A percentile compares a stretch with the other conserved stretches of the same genome.
Evolutionary conservation across 2,888 invertebrate genomes (phyloP).

Genomic region (Agonum fuliginosum): DNA sequence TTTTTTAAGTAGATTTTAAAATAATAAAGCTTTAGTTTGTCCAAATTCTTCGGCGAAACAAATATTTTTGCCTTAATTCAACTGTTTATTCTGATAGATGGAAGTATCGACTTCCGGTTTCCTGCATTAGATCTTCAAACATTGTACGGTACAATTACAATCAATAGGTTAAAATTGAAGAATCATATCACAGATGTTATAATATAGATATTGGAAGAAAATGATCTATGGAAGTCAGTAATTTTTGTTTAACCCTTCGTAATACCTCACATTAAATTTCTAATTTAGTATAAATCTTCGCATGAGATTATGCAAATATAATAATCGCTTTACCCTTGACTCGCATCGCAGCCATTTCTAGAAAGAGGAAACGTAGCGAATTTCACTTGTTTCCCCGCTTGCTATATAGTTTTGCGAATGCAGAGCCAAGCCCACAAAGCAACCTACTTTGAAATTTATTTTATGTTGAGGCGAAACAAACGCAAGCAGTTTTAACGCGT

Average conservation of each 20-base stretch:
- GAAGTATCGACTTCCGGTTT: too few relatives aligned
- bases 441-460: conserved; percentile 28
- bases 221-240: neutral
- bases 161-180: too few relatives aligned
- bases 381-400: conserved; percentile 17
- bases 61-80: too few relatives aligned
- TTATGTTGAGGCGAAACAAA: neutral
- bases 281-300: neutral
- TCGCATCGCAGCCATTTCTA: conserved; percentile 17
- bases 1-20: too few relatives aligned
- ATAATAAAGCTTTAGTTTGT: too few relatives aligned
- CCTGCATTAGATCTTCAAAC: too few relatives aligned
- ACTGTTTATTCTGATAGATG: too few relatives aligned
- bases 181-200: too few relatives aligned
- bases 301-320: conserved; percentile 21
- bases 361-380: conserved; percentile 27
- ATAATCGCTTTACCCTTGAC: conserved; percentile 19
- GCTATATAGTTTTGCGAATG: conserved; percentile 4
- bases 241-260: neutral
- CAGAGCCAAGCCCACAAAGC: conserved; percentile 26
- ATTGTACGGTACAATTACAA: too few relatives aligned
- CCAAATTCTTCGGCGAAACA: too few relatives aligned
- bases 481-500: neutral
- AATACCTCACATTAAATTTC: conserved; percentile 5
- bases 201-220: too few relatives aligned